Base-by-base conservation (phyloP, 30 jellyfish, hydroid and myxozoan genomes). In the Aurelia sp. region DNA sequence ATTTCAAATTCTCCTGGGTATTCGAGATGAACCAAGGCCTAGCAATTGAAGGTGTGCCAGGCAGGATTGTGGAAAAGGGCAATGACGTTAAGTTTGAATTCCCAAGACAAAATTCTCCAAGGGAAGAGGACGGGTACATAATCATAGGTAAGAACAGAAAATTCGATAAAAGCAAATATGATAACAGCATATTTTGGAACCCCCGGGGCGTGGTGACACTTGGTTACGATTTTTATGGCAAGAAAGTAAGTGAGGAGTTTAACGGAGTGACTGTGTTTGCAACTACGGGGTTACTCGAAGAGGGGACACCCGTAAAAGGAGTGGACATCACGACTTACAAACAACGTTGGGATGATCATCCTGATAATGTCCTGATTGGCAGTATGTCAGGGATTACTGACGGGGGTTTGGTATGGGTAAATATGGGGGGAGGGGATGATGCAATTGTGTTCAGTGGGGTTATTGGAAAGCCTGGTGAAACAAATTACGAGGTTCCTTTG, bases 341-440 rank as follows among this genome's bases (percentile, higher is more conserved):
- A 22, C 60, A 76, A 17, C 47, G 31, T 13, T 66, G 13, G 7
- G 87, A 76, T 27, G 20, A 60, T 16, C 35, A 19, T 51, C 23
- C 40, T 0, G 87, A 76, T 21, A 31, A 48, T 60, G 76, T 76
- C 2, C 27, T 76, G 21, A 60, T 76, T 35, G 87, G 47, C 10
- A 74, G 62, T 16, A 76, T 76, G 87, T 9, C 60, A 5, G 87
- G 62, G 37, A 76, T 76, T 53, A 75, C 87, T 9, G 27, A 13
- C 37, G 66, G 62, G 44, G n/a, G 35, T 53, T 23, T 53, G 30
- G 41, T 76, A 17, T 22, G 62, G 48, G 76, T 59, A 11, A 76
- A 40, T 9, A 76, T 75, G 23, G 87, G 87, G 20, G 87, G 65
- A 11, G 87, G 87, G 17, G 62, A 76, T 76, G 87, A 76, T 75